phyloP scores from a whole-genome alignment of 2,797 vertebrate species.

The Hylomyscus alleni region DNA sequence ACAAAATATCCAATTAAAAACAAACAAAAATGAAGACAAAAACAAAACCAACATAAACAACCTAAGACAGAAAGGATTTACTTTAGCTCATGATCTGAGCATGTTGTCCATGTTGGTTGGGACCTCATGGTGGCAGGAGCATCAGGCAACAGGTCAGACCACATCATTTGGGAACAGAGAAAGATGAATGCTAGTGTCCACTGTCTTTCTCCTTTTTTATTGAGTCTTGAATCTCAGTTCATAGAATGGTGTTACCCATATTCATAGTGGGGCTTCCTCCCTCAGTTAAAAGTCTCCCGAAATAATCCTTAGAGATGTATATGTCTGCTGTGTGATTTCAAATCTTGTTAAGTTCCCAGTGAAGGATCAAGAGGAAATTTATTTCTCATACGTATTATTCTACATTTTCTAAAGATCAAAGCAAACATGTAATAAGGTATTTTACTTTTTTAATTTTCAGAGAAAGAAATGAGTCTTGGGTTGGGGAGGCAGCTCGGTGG shows the following conservation, averaged over 20 bases:
- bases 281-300: not conserved
- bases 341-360: not conserved
- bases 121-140: too few species aligned
- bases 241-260: not conserved
- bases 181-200: too few species aligned
- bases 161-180: not conserved
- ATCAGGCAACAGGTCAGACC: not conserved
- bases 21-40: not conserved
- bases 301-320: not conserved
- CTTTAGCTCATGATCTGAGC: not conserved
- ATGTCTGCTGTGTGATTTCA: not conserved
- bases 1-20: not conserved
- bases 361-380: not conserved
- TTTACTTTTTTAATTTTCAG: not conserved
- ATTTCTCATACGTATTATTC: not conserved
- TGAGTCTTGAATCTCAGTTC: not conserved
- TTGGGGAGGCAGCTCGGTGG: not conserved
- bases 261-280: not conserved
- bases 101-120: not conserved
- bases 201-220: not conserved
- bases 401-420: not conserved
- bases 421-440: not conserved
- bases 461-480: not conserved
- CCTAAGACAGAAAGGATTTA: not conserved
- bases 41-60: not conserved